phyloP scores from a whole-genome alignment of 2,113 vertebrate species.

The Eira barbara region DNA sequence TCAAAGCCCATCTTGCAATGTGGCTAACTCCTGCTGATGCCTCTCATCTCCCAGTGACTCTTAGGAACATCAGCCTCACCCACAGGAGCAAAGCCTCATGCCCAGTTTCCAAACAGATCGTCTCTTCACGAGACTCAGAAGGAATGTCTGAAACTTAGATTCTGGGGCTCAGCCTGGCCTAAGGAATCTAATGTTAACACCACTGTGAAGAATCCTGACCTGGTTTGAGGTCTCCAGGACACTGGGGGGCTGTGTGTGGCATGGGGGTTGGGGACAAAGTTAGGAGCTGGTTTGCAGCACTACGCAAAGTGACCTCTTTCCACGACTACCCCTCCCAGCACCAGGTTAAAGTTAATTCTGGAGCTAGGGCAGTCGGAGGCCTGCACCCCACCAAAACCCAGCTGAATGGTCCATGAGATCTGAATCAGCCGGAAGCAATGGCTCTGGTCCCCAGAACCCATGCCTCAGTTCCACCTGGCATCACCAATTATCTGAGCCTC shows the following conservation, averaged over 20 bases:
- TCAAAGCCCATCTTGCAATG: background rate
- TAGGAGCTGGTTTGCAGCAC: background rate
- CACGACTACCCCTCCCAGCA: background rate
- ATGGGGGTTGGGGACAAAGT: background rate
- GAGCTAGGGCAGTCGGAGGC: background rate
- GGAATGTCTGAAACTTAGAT: background rate
- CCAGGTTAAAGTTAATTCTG: background rate
- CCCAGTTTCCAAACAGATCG: background rate
- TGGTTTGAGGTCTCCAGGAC: background rate
- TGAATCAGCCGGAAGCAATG: slow-evolving; percentile 61
- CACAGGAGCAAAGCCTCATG: background rate
- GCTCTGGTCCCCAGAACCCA: slow-evolving; percentile 37
- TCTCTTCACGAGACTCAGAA: background rate
- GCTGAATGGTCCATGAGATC: slow-evolving; percentile 10
- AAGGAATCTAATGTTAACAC: background rate
- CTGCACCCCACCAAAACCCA: background rate
- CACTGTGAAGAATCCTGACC: background rate
- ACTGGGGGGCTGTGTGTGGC: no score
- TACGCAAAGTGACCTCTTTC: background rate
- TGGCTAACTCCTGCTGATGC: no score
- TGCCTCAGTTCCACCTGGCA: slow-evolving; percentile 71
- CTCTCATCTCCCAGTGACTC: background rate
- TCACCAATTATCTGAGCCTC: slow-evolving; percentile 70
- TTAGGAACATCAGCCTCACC: background rate
- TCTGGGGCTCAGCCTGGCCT: no score